Conservation (phyloP, 2,888 invertebrate genomes). For the Drosophila anomelani region DNA sequence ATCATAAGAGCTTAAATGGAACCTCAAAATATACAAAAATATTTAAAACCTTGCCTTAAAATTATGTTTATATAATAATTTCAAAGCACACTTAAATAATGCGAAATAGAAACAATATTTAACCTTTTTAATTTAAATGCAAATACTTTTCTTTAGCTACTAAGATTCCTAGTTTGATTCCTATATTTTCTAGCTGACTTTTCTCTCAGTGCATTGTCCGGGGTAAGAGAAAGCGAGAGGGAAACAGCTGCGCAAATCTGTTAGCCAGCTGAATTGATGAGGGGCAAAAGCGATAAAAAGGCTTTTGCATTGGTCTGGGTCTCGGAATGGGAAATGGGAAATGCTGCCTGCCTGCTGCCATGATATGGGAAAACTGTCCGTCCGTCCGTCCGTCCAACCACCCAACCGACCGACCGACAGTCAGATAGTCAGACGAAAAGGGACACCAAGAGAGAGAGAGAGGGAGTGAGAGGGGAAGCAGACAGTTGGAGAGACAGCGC, state of each 20-base stretch:
- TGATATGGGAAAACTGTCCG: slow-evolving; percentile 64
- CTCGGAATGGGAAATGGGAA: slow-evolving; percentile 26
- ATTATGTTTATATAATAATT: not conserved
- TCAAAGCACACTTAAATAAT: not conserved
- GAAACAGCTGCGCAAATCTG: slow-evolving; percentile 76
- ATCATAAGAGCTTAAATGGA: not conserved
- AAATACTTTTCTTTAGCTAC: fast-evolving
- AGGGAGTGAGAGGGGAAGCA: slow-evolving; percentile 19
- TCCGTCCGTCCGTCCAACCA: not conserved
- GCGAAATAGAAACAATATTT: not conserved
- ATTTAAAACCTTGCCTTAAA: too few relatives aligned
- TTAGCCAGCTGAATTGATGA: slow-evolving; percentile 77
- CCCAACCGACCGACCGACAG: slow-evolving; percentile 29
- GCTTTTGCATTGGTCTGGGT: slow-evolving; percentile 57
- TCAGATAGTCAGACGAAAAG: slow-evolving; percentile 39
- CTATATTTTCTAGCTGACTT: not conserved
- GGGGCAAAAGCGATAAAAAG: slow-evolving; percentile 78
- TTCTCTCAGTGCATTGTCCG: slow-evolving; percentile 4
- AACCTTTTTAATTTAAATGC: not conserved
- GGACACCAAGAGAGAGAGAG: not conserved
- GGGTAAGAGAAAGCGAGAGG: slow-evolving; percentile 10
- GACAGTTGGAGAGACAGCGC: slow-evolving; percentile 78
- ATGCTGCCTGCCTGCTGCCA: slow-evolving; percentile 50
- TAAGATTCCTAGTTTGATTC: not conserved
- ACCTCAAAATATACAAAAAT: too few relatives aligned